Percentiles rank a stretch among this genome's conserved stretches.
Evolutionary conservation across 2,113 vertebrate species (phyloP).

Genomic region (Cromileptes altivelis): DNA sequence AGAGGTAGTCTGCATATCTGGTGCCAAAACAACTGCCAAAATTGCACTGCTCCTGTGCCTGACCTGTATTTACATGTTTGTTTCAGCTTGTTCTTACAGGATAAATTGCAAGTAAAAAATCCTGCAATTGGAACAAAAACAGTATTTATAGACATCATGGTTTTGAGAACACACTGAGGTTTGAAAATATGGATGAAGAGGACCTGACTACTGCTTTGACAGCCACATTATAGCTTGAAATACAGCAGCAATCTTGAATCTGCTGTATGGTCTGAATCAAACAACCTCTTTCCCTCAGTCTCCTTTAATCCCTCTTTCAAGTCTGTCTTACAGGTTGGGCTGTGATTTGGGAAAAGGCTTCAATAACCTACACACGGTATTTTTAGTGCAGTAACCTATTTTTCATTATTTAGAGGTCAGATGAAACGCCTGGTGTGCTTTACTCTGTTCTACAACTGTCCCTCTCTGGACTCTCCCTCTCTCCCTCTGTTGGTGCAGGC

Average conservation of each 20-base stretch:
- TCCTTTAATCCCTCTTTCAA: constrained; percentile 38
- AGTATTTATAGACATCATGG: not conserved
- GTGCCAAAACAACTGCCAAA: not conserved
- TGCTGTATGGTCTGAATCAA: constrained; percentile 3
- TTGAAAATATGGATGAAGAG: constrained; percentile 7
- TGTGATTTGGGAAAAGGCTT: constrained; percentile 34
- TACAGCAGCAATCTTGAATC: constrained; percentile 12
- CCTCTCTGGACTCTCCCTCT: not conserved
- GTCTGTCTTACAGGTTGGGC: not conserved
- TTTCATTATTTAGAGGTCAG: constrained; percentile 52
- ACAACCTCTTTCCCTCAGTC: not conserved
- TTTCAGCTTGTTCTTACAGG: constrained; percentile 1
- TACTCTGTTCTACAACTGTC: constrained; percentile 23
- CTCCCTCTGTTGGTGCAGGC: constrained; percentile 13
- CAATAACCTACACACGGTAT: constrained; percentile 22
- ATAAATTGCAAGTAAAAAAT: constrained; percentile 9
- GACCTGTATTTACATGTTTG: not conserved
- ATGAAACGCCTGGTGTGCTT: constrained; percentile 47
- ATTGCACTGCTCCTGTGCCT: not conserved
- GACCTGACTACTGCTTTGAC: not conserved
- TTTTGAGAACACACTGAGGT: not conserved
- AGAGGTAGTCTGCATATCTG: not conserved
- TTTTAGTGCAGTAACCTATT: constrained; percentile 38
- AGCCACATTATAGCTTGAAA: not conserved
- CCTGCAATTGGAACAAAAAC: not conserved